Conservation (phyloP, 2,113 vertebrate species). For the Lampris megalopsis region DNA sequence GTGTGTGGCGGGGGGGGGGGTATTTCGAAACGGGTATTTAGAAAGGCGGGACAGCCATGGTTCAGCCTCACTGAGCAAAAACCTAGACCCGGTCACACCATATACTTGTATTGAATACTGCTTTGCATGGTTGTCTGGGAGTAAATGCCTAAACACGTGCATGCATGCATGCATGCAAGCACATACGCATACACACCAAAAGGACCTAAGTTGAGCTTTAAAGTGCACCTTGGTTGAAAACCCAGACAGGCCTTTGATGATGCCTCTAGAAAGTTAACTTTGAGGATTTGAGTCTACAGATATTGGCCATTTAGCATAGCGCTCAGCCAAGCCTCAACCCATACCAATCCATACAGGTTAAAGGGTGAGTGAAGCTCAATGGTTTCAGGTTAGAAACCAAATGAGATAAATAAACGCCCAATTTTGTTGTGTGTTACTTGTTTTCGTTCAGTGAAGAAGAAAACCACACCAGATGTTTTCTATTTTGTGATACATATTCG, state of each 20-base stretch:
- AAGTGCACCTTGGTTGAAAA: conserved; percentile 32
- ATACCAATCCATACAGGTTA: background rate
- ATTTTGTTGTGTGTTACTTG: background rate
- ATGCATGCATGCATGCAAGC: background rate
- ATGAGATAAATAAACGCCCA: conserved; percentile 6
- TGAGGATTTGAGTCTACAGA: conserved; percentile 34
- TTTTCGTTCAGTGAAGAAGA: background rate
- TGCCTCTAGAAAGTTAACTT: conserved; percentile 36
- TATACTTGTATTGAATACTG: conserved; percentile 45
- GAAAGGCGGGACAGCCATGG: conserved; percentile 39
- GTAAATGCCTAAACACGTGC: conserved; percentile 36
- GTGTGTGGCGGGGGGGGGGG: conserved; percentile 13
- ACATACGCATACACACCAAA: background rate
- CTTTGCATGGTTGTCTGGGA: conserved; percentile 42
- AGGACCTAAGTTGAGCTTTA: background rate
- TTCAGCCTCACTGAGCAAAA: conserved; percentile 58
- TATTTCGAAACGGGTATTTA: conserved; percentile 15
- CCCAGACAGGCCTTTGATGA: conserved; percentile 41
- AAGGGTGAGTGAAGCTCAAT: conserved; percentile 22
- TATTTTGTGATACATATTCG: conserved; percentile 13
- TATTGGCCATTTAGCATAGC: conserved; percentile 36
- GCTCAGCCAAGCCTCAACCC: conserved; percentile 18
- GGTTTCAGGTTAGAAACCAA: background rate
- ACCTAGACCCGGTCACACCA: conserved; percentile 46
- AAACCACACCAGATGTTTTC: background rate